A percentile compares a stretch with the other conserved stretches of the same genome.
phyloP scores from a whole-genome alignment of 2,113 vertebrate genomes.

The Toxotes chatareus region DNA sequence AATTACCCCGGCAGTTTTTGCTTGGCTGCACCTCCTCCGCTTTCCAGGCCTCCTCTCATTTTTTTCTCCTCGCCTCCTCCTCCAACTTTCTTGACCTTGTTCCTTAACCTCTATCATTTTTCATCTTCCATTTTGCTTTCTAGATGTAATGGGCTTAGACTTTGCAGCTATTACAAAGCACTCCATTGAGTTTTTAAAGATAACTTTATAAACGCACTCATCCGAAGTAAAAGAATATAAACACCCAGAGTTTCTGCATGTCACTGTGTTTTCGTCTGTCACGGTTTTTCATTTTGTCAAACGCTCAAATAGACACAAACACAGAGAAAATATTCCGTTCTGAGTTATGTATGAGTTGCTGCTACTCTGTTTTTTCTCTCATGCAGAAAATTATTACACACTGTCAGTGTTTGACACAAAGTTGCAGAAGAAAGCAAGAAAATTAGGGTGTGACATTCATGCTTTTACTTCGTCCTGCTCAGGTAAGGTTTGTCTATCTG shows the following conservation, averaged over 20 bases:
- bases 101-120: conserved; percentile 64
- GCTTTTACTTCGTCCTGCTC: background rate
- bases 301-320: background rate
- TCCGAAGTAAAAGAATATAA: conserved; percentile 12
- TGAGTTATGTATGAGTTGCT: background rate
- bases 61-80: conserved; percentile 49
- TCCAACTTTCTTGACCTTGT: conserved; percentile 50
- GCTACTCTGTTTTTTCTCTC: background rate
- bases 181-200: conserved; percentile 10
- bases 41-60: conserved; percentile 55
- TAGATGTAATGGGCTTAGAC: conserved; percentile 40
- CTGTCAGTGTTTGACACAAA: background rate
- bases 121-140: conserved; percentile 47
- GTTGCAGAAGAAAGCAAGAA: conserved; percentile 1
- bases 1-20: conserved; percentile 55
- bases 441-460: conserved; percentile 13
- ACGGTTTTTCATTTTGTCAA: conserved; percentile 5
- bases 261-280: background rate
- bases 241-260: background rate
- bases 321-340: background rate
- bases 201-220: conserved; percentile 20
- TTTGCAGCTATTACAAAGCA: conserved; percentile 35
- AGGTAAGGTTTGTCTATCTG: background rate
- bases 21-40: conserved; percentile 56
- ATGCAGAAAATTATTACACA: background rate